Evolutionary conservation across 1,140 invertebrate species (phyloP), one percentile per base, ranked within the genome.

Genomic region (Diachasmimorpha longicaudata): DNA sequence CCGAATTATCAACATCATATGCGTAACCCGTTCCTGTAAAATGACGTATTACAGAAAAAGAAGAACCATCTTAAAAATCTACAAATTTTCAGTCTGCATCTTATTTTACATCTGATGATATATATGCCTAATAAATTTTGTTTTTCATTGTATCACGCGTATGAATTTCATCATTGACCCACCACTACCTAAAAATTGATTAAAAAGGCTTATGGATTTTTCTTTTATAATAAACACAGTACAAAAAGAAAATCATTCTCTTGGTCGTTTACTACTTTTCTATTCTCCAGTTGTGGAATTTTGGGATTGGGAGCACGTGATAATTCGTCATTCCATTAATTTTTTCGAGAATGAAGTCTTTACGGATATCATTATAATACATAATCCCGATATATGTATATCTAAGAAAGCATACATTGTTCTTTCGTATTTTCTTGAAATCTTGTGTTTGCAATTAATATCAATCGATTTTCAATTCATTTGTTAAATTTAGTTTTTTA

Each of bases 101-200:
- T 86, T 86, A 84, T 87, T 82, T 85, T 87, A 87, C 81, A 84
- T 85, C 81, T 84, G 82, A 81, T 86, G 48, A 52, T 52, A 52
- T 52, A 86, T 81, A 86, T 80, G 83, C 82, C 82, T 87, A 86
- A 87, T 87, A 87, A 88, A 86, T 81, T 68, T 48, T 81, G n/a
- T 82, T 85, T 87, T 86, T 84, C 82, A 87, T 85, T 84, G 81
- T 86, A 88, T 71, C 19, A 63, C 58, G 23, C 23, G 58, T 63
- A 14, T 23, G 3, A 63, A 63, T 63, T 63, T 52, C 48, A 52
- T 19, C 48, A 52, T 16, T 52, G 48, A 52, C 48, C 48, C 23
- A 58, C 19, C 19, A 10, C 58, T 63, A 63, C 14, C 14, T 25
- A 63, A 8, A 25, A 25, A 63, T 19, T 19, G 21, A 63, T 25